These are phyloP conservation scores for Propithecus deckenii DNA, from an alignment of 2,797 vertebrate genomes.

Conservation along the genomic window DNA sequence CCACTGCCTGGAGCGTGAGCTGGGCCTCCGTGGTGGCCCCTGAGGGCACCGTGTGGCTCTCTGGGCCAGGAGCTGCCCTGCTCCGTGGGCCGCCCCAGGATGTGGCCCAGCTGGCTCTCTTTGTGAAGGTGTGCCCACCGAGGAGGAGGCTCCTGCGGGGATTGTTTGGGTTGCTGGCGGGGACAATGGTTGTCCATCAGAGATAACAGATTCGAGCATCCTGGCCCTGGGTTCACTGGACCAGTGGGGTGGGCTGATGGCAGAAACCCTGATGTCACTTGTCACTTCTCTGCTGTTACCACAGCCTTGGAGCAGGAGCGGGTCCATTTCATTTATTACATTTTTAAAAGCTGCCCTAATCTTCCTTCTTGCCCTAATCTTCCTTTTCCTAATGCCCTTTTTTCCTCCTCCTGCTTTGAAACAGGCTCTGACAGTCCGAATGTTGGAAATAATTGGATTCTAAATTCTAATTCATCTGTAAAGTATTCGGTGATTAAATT, in stretches of 20 bases:
- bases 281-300: conserved; percentile 70
- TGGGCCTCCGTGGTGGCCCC: background rate
- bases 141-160: background rate
- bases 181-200: conserved; percentile 59
- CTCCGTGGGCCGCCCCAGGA: background rate
- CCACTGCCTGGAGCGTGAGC: background rate
- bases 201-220: conserved; percentile 27
- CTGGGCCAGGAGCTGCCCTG: background rate
- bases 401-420: conserved; percentile 63
- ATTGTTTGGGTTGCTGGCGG: background rate
- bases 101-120: background rate
- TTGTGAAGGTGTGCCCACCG: background rate
- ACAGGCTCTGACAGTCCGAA: conserved; percentile 87
- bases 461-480: conserved; percentile 96
- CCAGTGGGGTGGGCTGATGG: conserved; percentile 80
- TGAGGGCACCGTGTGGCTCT: background rate
- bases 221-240: conserved; percentile 63
- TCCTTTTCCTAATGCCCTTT: background rate
- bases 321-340: conserved; percentile 74
- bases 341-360: conserved; percentile 76
- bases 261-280: background rate
- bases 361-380: conserved; percentile 18
- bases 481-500: conserved; percentile 97
- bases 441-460: conserved; percentile 95
- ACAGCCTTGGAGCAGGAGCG: conserved; percentile 72